These are phyloP conservation scores for Sialia sialis DNA, from an alignment of 2,113 vertebrate genomes.

Conservation along the genomic window DNA sequence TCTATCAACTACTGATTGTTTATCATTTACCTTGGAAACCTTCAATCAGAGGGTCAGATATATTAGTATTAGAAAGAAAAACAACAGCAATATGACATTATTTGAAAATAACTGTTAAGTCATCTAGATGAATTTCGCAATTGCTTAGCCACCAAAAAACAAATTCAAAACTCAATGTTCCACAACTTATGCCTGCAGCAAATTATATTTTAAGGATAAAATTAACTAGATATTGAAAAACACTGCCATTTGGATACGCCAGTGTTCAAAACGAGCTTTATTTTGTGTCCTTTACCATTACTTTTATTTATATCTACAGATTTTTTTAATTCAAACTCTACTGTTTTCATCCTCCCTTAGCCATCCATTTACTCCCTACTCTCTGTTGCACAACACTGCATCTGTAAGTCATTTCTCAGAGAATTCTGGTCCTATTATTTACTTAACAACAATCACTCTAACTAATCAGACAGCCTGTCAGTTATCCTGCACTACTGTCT, in stretches of 20 bases:
- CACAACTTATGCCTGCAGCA: background rate
- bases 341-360: background rate
- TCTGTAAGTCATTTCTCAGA: background rate
- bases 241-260: background rate
- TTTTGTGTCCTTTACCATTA: background rate
- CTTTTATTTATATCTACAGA: background rate
- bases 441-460: background rate
- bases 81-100: background rate
- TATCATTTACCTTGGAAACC: background rate
- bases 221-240: background rate
- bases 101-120: background rate
- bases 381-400: background rate
- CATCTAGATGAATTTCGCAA: background rate
- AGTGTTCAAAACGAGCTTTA: background rate
- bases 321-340: background rate
- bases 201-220: background rate
- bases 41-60: background rate
- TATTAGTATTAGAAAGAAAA: background rate
- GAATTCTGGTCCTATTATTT: background rate
- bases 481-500: background rate
- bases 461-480: background rate
- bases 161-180: background rate
- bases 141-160: fast-evolving
- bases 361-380: fast-evolving
- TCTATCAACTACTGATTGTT: background rate